Evolutionary conservation across 2,113 vertebrate genomes (phyloP).

Genomic region (Zosterops japonicus): DNA sequence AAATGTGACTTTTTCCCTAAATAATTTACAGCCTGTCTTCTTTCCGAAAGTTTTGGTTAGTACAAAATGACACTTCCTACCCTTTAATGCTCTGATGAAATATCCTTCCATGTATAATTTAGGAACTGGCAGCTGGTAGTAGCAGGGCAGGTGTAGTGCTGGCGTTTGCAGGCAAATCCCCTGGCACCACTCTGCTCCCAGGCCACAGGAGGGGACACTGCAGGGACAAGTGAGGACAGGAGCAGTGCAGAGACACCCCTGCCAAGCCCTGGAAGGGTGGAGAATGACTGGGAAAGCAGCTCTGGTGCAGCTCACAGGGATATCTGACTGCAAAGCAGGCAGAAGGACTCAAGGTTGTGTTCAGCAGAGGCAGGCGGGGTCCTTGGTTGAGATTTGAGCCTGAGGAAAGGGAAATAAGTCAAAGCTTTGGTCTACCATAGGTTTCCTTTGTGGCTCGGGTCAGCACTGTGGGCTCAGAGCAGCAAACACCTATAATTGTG

Average conservation of each 20-base stretch:
- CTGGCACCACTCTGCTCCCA: neutral
- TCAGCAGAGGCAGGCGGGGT: neutral
- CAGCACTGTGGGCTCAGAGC: neutral
- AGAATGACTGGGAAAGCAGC: neutral
- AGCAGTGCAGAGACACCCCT: neutral
- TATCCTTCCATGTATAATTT: slow-evolving; percentile 57
- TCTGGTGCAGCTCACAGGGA: neutral
- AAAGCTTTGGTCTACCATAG: neutral
- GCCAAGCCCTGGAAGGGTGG: neutral
- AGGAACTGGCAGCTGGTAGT: slow-evolving; percentile 59
- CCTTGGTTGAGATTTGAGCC: neutral
- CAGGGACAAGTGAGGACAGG: neutral
- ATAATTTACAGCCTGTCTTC: slow-evolving; percentile 68
- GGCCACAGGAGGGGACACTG: neutral
- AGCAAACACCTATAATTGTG: neutral
- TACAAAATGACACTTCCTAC: slow-evolving; percentile 52
- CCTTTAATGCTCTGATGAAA: slow-evolving; percentile 67
- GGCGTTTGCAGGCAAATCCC: neutral
- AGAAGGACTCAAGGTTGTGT: neutral
- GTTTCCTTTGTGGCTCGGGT: neutral
- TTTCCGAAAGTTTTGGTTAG: slow-evolving; percentile 56
- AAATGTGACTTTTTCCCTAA: slow-evolving; percentile 71
- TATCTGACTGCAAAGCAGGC: neutral
- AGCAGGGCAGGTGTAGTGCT: slow-evolving; percentile 20
- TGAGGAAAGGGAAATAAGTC: neutral